Percentiles rank a stretch among this genome's conserved stretches.
phyloP scores from a whole-genome alignment of 2,113 vertebrate genomes.

The Lipophrys pholis region DNA sequence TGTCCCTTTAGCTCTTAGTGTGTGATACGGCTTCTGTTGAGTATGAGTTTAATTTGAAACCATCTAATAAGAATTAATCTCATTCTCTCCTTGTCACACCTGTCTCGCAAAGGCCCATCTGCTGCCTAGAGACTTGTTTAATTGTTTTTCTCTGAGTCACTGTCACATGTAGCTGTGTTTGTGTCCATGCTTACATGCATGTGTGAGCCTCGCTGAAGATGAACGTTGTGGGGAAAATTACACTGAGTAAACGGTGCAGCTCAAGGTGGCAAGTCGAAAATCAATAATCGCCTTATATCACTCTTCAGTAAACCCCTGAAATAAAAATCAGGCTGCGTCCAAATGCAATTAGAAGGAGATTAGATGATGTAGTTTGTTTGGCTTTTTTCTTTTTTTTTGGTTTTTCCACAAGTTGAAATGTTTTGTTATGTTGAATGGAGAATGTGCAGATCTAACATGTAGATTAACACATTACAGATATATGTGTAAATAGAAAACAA shows the following conservation, averaged over 20 bases:
- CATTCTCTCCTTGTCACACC: constrained; percentile 60
- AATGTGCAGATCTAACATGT: neutral
- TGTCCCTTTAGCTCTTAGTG: neutral
- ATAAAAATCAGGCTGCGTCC: neutral
- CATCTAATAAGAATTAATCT: constrained; percentile 72
- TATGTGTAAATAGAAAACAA: neutral
- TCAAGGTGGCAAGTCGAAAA: constrained; percentile 17
- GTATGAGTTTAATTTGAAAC: constrained; percentile 54
- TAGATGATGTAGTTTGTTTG: neutral
- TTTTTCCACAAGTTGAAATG: neutral
- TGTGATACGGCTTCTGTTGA: constrained; percentile 24
- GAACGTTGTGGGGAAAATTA: constrained; percentile 15
- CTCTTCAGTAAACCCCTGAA: constrained; percentile 27
- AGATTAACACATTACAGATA: neutral
- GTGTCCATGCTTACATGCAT: constrained; percentile 23
- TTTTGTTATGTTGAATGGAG: neutral
- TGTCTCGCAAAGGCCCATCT: constrained; percentile 68
- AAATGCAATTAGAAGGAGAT: constrained; percentile 1
- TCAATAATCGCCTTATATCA: constrained; percentile 32
- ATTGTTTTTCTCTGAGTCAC: constrained; percentile 63
- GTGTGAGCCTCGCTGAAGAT: constrained; percentile 22
- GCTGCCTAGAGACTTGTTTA: constrained; percentile 62
- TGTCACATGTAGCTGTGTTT: constrained; percentile 54
- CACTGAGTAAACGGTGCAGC: neutral
- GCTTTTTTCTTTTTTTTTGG: neutral